phyloP scores from a whole-genome alignment of 2,797 vertebrate species.

The Clangula hyemalis region DNA sequence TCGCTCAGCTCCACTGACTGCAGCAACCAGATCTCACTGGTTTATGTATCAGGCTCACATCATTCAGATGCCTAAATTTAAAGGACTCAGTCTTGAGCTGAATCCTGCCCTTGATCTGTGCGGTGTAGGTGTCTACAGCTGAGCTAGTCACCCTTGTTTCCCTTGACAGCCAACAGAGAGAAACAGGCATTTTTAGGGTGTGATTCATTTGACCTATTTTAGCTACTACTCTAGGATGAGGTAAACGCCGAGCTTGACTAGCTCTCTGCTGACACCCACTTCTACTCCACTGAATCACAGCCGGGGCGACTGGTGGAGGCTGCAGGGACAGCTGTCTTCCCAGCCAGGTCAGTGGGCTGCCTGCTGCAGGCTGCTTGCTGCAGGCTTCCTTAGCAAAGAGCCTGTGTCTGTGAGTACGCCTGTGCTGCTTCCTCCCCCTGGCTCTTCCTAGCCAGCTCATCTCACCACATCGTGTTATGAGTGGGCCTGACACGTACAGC shows the following conservation, averaged over 20 bases:
- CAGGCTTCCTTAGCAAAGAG: not conserved
- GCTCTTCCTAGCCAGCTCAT: not conserved
- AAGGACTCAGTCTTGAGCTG: not conserved
- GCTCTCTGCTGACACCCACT: slow-evolving; percentile 67
- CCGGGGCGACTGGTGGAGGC: not conserved
- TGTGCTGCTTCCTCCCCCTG: not conserved
- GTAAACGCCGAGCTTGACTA: slow-evolving; percentile 30
- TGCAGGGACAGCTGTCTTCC: not conserved
- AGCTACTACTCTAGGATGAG: slow-evolving; percentile 59
- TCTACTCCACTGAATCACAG: not conserved
- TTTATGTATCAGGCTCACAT: not conserved
- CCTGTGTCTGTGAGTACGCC: not conserved
- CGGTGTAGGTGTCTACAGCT: slow-evolving; percentile 56
- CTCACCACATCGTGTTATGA: not conserved
- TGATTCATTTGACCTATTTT: slow-evolving; percentile 75
- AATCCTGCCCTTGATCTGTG: slow-evolving; percentile 53
- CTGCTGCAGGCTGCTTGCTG: not conserved
- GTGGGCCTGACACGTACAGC: not conserved
- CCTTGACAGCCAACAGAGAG: slow-evolving; percentile 52
- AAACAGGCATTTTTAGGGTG: slow-evolving; percentile 66
- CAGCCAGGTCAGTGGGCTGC: not conserved
- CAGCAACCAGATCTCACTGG: not conserved
- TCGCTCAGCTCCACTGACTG: not conserved
- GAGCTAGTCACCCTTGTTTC: slow-evolving; percentile 50
- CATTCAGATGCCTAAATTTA: slow-evolving; percentile 42